phyloP scores from a whole-genome alignment of 2,797 vertebrate species.

The Coluber constrictor region DNA sequence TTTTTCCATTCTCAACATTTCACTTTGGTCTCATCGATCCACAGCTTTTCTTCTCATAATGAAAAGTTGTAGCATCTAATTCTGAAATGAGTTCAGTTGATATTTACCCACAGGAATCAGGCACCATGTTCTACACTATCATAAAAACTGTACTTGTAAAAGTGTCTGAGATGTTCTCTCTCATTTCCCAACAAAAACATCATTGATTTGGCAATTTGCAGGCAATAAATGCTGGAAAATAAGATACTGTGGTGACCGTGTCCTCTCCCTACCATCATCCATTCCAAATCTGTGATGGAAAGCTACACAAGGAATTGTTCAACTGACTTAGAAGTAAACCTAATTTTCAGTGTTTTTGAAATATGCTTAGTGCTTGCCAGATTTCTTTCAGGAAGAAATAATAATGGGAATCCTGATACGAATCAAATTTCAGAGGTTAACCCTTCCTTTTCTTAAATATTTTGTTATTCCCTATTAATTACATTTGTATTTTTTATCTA shows the following conservation, averaged over 20 bases:
- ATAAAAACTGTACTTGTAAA: background rate
- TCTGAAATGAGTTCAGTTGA: background rate
- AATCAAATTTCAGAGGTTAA: background rate
- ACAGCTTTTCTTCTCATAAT: background rate
- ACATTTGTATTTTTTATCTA: background rate
- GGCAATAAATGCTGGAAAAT: background rate
- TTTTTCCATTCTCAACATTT: conserved; percentile 32
- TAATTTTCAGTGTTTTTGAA: background rate
- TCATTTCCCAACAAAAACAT: background rate
- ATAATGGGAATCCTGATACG: background rate
- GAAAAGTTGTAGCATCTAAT: conserved; percentile 14
- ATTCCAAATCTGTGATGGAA: background rate
- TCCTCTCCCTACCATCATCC: background rate
- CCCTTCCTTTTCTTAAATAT: background rate
- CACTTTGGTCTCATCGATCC: conserved; percentile 24
- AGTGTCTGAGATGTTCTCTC: background rate
- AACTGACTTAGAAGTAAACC: background rate
- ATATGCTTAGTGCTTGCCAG: background rate
- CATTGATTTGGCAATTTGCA: background rate
- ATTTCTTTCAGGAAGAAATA: background rate
- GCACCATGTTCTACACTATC: background rate
- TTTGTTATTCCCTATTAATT: background rate
- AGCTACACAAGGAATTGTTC: background rate
- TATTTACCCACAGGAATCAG: background rate
- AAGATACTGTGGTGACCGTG: background rate